These are phyloP conservation scores for Pristionchus exspectatus DNA, from an alignment of 2,888 invertebrate species.

Conservation along the genomic window DNA sequence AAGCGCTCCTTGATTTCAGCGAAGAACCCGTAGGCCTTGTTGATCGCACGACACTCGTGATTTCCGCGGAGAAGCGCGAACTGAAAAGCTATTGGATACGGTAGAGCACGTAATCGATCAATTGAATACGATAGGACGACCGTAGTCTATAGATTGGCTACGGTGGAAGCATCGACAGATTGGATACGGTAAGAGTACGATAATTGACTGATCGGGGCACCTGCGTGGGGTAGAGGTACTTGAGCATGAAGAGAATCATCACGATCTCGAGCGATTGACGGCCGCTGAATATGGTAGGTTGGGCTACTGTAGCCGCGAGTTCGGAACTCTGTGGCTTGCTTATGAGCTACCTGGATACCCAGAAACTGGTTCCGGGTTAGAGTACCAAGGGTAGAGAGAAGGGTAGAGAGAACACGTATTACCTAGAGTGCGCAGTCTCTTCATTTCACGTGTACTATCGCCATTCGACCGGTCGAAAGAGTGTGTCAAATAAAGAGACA, in stretches of 20 bases:
- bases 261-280: slow-evolving; percentile 36
- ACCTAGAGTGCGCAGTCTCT: too few relatives aligned
- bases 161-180: not conserved
- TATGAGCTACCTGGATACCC: not conserved
- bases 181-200: not conserved
- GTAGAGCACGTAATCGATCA: not conserved
- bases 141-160: not conserved
- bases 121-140: not conserved
- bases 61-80: slow-evolving; percentile 53
- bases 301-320: not conserved
- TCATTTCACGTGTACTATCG: too few relatives aligned
- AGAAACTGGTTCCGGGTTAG: too few relatives aligned
- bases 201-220: not conserved
- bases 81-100: not conserved
- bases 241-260: slow-evolving; percentile 48
- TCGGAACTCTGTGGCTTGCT: not conserved
- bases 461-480: not conserved
- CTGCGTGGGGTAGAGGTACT: slow-evolving; percentile 40
- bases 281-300: not conserved
- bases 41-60: slow-evolving; percentile 49
- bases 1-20: slow-evolving; percentile 15
- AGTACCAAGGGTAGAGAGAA: too few relatives aligned
- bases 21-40: not conserved
- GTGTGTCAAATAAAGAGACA: too few relatives aligned
- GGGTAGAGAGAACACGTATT: too few relatives aligned